A percentile compares a stretch with the other conserved stretches of the same genome.
Evolutionary conservation across 2,888 invertebrate species (phyloP).

Genomic region (Sipha maydis): DNA sequence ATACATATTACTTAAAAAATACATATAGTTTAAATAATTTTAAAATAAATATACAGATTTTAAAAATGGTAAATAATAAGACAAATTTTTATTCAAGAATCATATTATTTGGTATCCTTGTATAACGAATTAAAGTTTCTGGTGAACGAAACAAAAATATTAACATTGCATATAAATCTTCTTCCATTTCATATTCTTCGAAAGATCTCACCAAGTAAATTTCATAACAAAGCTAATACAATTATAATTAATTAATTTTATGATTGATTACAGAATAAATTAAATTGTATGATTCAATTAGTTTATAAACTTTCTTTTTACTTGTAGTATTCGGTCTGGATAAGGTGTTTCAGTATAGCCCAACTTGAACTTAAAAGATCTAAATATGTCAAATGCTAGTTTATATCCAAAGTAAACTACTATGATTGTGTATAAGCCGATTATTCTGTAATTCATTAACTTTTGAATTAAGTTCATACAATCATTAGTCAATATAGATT

Average conservation of each 20-base stretch:
- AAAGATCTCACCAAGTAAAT: constrained; percentile 66
- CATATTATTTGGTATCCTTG: constrained; percentile 64
- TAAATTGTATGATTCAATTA: background rate
- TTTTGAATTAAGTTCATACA: background rate
- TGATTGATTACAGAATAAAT: no score
- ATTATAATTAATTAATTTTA: background rate
- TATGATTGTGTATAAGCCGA: constrained; percentile 59
- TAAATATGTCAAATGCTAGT: constrained; percentile 60
- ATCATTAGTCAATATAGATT: background rate
- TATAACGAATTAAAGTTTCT: constrained; percentile 72
- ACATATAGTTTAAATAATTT: no score
- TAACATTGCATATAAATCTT: constrained; percentile 73
- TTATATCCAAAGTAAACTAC: constrained; percentile 60
- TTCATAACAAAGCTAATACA: constrained; percentile 64
- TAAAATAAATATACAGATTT: no score
- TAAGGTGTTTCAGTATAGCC: constrained; percentile 65
- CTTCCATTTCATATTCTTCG: constrained; percentile 72
- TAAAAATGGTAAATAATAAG: no score
- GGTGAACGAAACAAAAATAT: constrained; percentile 74
- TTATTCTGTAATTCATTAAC: constrained; percentile 44
- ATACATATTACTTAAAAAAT: no score
- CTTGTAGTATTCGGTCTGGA: constrained; percentile 66
- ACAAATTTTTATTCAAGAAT: no score
- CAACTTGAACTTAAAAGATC: constrained; percentile 51
- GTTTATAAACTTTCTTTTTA: constrained; percentile 43